phyloP scores from a whole-genome alignment of 2,888 invertebrate species.

The Coenonympha arcania region DNA sequence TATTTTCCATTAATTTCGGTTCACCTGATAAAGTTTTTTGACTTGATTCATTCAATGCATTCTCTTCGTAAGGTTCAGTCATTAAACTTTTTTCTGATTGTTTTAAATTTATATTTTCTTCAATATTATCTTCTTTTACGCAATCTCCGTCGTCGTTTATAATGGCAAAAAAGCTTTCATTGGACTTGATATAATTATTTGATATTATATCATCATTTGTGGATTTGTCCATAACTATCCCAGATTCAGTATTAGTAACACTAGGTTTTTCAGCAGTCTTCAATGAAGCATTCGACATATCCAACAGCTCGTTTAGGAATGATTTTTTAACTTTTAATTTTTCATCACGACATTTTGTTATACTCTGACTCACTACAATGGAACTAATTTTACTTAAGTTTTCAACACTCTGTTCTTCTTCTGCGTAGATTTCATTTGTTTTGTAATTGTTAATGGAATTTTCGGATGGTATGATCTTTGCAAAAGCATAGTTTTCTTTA shows the following conservation, averaged over 20 bases:
- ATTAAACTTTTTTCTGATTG: neutral
- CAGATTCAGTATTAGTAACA: neutral
- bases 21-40: neutral
- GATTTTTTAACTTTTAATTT: conserved; percentile 31
- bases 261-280: neutral
- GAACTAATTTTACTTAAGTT: neutral
- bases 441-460: neutral
- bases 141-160: conserved; percentile 19
- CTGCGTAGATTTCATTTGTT: neutral
- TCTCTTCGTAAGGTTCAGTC: too few relatives aligned
- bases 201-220: conserved; percentile 6
- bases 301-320: conserved; percentile 42
- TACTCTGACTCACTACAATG: neutral
- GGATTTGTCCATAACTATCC: neutral
- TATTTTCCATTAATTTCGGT: neutral
- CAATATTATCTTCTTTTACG: neutral
- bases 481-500: neutral
- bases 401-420: neutral
- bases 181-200: conserved; percentile 26
- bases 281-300: conserved; percentile 39
- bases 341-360: neutral
- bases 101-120: neutral
- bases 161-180: conserved; percentile 38
- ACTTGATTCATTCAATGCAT: neutral
- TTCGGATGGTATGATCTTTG: neutral